Base-by-base conservation (phyloP, 2,888 invertebrate species). In the Apodemia duryi region DNA sequence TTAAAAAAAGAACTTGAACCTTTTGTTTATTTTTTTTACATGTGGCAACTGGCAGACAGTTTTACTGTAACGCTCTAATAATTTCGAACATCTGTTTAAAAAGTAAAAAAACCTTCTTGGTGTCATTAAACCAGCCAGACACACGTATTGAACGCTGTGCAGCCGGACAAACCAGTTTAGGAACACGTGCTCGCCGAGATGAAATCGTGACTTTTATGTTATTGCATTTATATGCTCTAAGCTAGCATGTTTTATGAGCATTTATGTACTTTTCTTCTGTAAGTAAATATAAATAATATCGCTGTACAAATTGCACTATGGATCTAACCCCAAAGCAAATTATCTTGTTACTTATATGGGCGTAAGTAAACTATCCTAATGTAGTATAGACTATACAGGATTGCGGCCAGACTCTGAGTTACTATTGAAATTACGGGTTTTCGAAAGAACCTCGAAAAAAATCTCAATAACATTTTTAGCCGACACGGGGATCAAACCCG, bases 171-270 rank as follows among this genome's bases (percentile, higher is more conserved):
- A 68, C 67, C 64, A 64, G 67, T 66, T 66, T 60, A 2, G 46
- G 38, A 38, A 52, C 86, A 86, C 86, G 85, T 86, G 87, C 78
- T 76, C 68, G 67, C 63, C 61, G 66, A 73, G 76, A 75, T 74
- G 69, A 72, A 75, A 73, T 85, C 85, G 86, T 88, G 87, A 83
- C 84, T 82, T 68, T 75, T 74, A 77, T 73, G 73, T 74, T 74
- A 73, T 74, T 71, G 67, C 71, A 69, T 71, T 71, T 68, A 67
- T 71, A 70, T 67, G 65, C 49, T 49, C 6, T n/a, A n/a, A 49
- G 49, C 49, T 13, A 49, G 13, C 49, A n/a, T 49, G 6, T 49
- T 49, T 49, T 49, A n/a, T 13, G 13, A n/a, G 46, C 11, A 43
- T 43, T 43, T 46, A 46, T 46, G 46, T 46, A 3, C 13, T n/a